phyloP scores from a whole-genome alignment of 1,140 invertebrate genomes.

The Cyclina sinensis region DNA sequence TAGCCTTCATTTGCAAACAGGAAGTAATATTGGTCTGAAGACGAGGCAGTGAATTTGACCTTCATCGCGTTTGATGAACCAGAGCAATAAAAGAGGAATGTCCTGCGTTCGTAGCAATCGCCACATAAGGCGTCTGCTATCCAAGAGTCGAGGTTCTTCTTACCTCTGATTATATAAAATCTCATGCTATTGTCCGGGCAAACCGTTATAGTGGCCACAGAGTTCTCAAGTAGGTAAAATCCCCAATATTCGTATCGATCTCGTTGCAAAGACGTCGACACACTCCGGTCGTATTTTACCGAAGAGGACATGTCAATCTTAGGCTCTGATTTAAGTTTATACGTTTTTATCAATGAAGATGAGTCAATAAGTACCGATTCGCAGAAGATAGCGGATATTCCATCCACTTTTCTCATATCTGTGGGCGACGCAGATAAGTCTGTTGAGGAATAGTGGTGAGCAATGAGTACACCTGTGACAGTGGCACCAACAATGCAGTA shows the following conservation, averaged over 20 bases:
- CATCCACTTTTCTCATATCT: slow-evolving; percentile 12
- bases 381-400: background rate
- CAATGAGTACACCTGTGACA: background rate
- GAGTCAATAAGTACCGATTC: background rate
- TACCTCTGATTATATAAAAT: background rate
- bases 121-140: background rate
- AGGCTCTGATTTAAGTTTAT: background rate
- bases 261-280: background rate
- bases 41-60: background rate
- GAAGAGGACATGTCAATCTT: background rate
- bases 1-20: background rate
- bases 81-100: background rate
- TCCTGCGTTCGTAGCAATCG: background rate
- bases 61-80: background rate
- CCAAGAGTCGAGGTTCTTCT: background rate
- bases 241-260: background rate
- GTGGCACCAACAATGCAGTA: background rate
- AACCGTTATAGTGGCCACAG: background rate
- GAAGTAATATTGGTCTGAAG: background rate
- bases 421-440: background rate
- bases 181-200: background rate
- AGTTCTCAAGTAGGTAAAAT: background rate
- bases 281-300: background rate
- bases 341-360: background rate
- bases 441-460: background rate